phyloP scores from a whole-genome alignment of 2,888 invertebrate species.

The Pecten maximus region DNA sequence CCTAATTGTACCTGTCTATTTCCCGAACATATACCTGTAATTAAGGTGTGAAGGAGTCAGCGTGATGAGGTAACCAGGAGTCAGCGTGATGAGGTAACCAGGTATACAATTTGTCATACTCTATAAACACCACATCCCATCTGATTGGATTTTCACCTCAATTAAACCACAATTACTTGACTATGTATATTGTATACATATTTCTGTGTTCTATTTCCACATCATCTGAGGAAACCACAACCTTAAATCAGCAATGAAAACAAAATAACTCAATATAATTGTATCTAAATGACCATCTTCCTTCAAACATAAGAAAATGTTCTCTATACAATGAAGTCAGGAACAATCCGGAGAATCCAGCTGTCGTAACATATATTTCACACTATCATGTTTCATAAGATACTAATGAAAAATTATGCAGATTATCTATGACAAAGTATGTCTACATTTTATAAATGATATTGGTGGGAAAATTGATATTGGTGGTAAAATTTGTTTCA shows the following conservation, averaged over 20 bases:
- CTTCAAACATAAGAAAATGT: too few species aligned
- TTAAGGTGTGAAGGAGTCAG: neutral
- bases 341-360: too few species aligned
- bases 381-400: too few species aligned
- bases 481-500: neutral
- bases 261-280: too few species aligned
- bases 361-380: too few species aligned
- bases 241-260: too few species aligned
- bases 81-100: neutral
- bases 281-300: too few species aligned
- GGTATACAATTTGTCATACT: neutral
- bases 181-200: too few species aligned
- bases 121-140: neutral
- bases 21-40: slow-evolving; percentile 2
- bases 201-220: too few species aligned
- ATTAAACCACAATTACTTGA: neutral
- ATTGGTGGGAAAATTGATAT: too few species aligned
- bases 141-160: neutral
- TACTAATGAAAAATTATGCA: too few species aligned
- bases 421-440: neutral
- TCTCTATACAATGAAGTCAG: neutral
- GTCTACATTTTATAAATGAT: neutral
- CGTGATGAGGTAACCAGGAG: slow-evolving; percentile 8
- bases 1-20: neutral
- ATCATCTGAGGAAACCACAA: too few species aligned